Conservation (phyloP, 2,113 vertebrate species). For the Urocitellus parryii region DNA sequence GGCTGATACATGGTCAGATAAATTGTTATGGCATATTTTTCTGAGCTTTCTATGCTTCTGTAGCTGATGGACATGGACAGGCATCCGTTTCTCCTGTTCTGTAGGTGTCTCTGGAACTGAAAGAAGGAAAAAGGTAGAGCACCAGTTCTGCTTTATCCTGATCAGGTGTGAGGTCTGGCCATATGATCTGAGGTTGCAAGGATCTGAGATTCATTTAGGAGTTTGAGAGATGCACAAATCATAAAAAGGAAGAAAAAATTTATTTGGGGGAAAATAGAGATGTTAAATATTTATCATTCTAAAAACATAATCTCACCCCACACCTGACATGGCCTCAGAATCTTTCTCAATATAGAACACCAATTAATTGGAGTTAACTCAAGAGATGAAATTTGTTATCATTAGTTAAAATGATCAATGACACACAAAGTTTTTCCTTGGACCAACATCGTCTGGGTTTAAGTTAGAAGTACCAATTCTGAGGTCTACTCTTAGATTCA, state of each 20-base stretch:
- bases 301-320: not conserved
- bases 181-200: not conserved
- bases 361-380: not conserved
- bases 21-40: not conserved
- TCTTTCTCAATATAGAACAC: not conserved
- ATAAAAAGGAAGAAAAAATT: not conserved
- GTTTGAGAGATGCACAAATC: not conserved
- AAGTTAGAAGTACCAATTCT: not conserved
- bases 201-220: not conserved
- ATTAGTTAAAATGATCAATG: not conserved
- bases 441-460: not conserved
- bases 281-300: not conserved
- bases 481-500: not conserved
- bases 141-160: not conserved
- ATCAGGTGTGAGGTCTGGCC: not conserved
- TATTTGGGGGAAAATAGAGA: not conserved
- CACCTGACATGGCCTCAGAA: not conserved
- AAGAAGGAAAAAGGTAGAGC: not conserved
- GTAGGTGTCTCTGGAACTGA: not conserved
- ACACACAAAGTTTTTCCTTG: not conserved
- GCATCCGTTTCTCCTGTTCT: not conserved
- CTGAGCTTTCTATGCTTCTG: not conserved
- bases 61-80: not conserved
- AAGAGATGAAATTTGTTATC: not conserved
- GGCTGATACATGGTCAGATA: not conserved